Conservation (phyloP, 2,888 invertebrate genomes). For the Calliphora vomitoria region DNA sequence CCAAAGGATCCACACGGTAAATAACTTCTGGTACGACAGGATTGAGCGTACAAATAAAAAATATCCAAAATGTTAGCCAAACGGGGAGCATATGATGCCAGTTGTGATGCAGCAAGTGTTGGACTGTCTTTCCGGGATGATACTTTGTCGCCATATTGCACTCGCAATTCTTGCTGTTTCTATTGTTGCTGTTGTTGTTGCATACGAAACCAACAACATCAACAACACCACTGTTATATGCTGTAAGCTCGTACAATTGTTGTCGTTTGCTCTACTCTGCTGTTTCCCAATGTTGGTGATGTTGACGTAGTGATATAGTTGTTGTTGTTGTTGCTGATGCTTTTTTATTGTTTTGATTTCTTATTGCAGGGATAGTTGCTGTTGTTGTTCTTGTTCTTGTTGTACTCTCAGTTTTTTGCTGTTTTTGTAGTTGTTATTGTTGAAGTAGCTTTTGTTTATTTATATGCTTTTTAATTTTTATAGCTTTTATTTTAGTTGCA, state of each 20-base stretch:
- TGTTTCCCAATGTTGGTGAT: constrained; percentile 37
- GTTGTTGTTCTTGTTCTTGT: constrained; percentile 51
- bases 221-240: not conserved
- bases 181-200: constrained; percentile 30
- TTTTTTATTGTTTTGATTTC: constrained; percentile 40
- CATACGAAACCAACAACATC: constrained; percentile 48
- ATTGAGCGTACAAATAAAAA: constrained; percentile 80
- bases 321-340: constrained; percentile 32
- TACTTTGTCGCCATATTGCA: constrained; percentile 64
- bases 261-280: constrained; percentile 35
- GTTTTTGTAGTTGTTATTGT: constrained; percentile 36
- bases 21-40: constrained; percentile 83
- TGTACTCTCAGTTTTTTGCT: constrained; percentile 22
- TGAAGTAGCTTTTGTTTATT: constrained; percentile 64
- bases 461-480: constrained; percentile 76
- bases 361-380: constrained; percentile 72
- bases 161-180: constrained; percentile 16
- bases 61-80: constrained; percentile 79
- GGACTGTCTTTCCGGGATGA: constrained; percentile 57
- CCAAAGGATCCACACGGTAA: constrained; percentile 84
- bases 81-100: constrained; percentile 78
- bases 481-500: constrained; percentile 77
- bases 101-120: constrained; percentile 68
- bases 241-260: not conserved
- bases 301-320: constrained; percentile 44